Conservation (phyloP, 92 coral and sea anemone genomes). For the Porites evermanni region DNA sequence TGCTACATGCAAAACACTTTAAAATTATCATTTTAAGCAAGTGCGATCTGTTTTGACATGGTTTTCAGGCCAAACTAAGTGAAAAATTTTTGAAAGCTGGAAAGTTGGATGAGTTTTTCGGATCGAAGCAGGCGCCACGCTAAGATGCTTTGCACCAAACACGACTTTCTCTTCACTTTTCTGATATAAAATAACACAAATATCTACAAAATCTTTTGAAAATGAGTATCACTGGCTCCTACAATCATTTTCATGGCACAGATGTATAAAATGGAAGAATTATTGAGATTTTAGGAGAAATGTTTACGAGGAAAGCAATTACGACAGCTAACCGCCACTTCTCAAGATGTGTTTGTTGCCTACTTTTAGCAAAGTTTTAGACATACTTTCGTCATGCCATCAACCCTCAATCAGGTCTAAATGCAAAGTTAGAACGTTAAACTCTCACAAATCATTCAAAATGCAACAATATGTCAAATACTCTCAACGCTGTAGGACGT, state of each 20-base stretch:
- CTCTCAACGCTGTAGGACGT: conserved; percentile 49
- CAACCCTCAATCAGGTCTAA: conserved; percentile 8
- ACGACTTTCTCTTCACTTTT: neutral
- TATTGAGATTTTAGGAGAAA: conserved; percentile 65
- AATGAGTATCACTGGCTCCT: neutral
- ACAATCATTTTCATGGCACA: neutral
- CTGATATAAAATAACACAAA: neutral
- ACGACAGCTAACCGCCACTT: conserved; percentile 81
- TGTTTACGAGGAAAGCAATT: conserved; percentile 92
- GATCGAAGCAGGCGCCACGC: conserved; percentile 18
- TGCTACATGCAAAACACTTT: neutral
- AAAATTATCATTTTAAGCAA: neutral
- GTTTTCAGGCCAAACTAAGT: neutral
- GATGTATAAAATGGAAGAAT: conserved; percentile 15
- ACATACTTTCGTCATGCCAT: conserved; percentile 15
- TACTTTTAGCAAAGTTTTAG: conserved; percentile 60
- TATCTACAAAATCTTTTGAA: conserved; percentile 13
- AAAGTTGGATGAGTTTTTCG: conserved; percentile 29
- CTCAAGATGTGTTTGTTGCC: conserved; percentile 96
- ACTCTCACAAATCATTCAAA: conserved; percentile 54
- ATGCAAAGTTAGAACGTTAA: conserved; percentile 76
- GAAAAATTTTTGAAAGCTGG: conserved; percentile 29
- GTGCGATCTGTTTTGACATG: neutral
- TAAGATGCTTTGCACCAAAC: conserved; percentile 6
- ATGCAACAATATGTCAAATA: conserved; percentile 4